Percentiles rank a stretch among this genome's conserved stretches.
phyloP scores from a whole-genome alignment of 2,888 invertebrate genomes.

The Nezara viridula region DNA sequence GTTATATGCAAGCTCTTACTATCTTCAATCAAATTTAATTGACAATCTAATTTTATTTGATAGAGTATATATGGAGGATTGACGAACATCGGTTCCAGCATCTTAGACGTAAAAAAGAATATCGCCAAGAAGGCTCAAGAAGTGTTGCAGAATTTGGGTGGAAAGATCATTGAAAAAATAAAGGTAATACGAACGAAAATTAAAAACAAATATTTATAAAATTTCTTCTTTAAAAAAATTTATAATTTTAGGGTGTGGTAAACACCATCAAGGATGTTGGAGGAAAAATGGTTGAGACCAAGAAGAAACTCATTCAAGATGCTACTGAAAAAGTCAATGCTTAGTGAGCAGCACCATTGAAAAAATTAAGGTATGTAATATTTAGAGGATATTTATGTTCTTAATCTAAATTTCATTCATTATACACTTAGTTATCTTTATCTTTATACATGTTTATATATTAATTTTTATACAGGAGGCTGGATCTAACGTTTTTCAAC shows the following conservation, averaged over 20 bases:
- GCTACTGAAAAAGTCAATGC: neutral
- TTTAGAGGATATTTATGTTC: neutral
- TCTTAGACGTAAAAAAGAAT: neutral
- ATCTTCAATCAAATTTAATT: neutral
- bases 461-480: neutral
- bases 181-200: neutral
- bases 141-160: neutral
- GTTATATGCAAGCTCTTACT: too few species aligned
- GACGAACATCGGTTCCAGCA: neutral
- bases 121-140: neutral
- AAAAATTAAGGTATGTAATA: neutral
- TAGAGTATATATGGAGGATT: neutral
- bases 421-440: too few species aligned
- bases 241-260: neutral
- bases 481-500: neutral
- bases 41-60: neutral
- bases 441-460: too few species aligned
- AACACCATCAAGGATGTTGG: neutral
- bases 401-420: neutral
- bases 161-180: neutral
- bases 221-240: neutral
- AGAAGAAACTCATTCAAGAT: neutral
- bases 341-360: neutral
- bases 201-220: neutral
- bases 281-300: neutral